These are phyloP conservation scores for Carcina quercana DNA, from an alignment of 2,888 invertebrate genomes.

Conservation along the genomic window DNA sequence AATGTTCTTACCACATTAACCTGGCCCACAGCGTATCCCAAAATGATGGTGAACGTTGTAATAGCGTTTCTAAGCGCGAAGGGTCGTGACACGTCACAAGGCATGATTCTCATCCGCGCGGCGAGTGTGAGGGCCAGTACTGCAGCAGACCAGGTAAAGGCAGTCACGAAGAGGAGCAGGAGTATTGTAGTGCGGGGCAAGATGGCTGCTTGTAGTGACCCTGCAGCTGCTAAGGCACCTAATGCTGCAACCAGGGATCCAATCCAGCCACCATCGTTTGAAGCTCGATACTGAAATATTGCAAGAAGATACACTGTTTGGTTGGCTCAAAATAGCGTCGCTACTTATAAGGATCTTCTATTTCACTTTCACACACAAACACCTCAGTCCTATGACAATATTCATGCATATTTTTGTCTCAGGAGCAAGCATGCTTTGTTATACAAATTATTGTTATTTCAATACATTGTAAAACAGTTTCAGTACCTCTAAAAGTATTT, in stretches of 20 bases:
- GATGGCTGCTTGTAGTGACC: constrained; percentile 83
- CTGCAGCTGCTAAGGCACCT: constrained; percentile 83
- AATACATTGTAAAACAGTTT: too few species aligned
- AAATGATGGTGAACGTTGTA: constrained; percentile 89
- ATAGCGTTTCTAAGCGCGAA: constrained; percentile 89
- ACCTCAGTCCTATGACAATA: too few species aligned
- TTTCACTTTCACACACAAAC: too few species aligned
- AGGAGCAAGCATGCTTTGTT: too few species aligned
- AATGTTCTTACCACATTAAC: constrained; percentile 89
- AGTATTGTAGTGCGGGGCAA: constrained; percentile 90
- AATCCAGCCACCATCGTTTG: constrained; percentile 89
- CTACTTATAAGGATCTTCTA: too few species aligned
- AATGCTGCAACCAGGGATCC: constrained; percentile 87
- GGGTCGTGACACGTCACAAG: constrained; percentile 90
- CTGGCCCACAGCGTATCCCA: constrained; percentile 92
- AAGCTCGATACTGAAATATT: constrained; percentile 85
- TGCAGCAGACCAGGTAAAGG: constrained; percentile 93
- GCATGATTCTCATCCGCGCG: constrained; percentile 86
- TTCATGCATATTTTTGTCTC: too few species aligned
- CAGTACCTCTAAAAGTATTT: too few species aligned
- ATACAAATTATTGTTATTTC: too few species aligned
- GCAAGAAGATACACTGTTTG: too few species aligned
- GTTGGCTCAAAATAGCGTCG: too few species aligned
- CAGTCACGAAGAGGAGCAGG: constrained; percentile 87
- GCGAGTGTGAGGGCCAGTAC: constrained; percentile 89